Evolutionary conservation across 2,113 vertebrate genomes (phyloP).

Genomic region (human (Homo sapiens)): DNA sequence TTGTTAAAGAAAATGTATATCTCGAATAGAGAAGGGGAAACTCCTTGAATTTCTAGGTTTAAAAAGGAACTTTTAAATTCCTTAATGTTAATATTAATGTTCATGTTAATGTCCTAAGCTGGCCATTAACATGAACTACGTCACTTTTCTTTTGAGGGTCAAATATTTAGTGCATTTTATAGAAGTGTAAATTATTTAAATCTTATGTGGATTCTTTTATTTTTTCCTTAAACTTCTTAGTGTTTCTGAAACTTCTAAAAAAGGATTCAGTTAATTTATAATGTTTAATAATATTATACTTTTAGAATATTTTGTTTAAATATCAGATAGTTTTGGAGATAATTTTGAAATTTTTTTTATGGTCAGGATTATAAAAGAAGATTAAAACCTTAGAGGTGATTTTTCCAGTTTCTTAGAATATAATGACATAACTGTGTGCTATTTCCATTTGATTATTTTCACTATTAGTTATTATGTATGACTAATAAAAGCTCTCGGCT

Average conservation of each 20-base stretch:
- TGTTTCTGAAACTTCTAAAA: constrained; percentile 42
- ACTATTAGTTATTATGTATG: constrained; percentile 45
- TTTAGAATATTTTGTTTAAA: constrained; percentile 49
- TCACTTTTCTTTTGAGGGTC: constrained; percentile 51
- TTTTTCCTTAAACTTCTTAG: not conserved
- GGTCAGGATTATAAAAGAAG: constrained; percentile 22
- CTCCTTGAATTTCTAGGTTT: constrained; percentile 51
- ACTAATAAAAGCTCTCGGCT: constrained; percentile 46
- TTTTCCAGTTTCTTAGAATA: constrained; percentile 32
- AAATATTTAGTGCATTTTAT: constrained; percentile 32
- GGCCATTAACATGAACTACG: not conserved
- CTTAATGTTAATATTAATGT: too few relatives aligned
- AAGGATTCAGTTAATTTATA: constrained; percentile 52
- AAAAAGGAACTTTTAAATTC: not conserved
- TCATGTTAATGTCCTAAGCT: not conserved
- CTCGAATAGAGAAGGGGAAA: constrained; percentile 28
- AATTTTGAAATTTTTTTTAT: constrained; percentile 45
- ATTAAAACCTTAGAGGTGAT: constrained; percentile 35
- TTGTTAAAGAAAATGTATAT: constrained; percentile 45
- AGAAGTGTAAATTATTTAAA: constrained; percentile 57
- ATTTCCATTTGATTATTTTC: constrained; percentile 50
- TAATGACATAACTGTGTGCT: not conserved
- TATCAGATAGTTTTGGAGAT: constrained; percentile 25
- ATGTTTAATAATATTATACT: constrained; percentile 19
- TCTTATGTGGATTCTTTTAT: not conserved